A percentile compares a stretch with the other conserved stretches of the same genome.
Conservation (phyloP, 2,888 invertebrate genomes). For the Ceraclea dissimilis region DNA sequence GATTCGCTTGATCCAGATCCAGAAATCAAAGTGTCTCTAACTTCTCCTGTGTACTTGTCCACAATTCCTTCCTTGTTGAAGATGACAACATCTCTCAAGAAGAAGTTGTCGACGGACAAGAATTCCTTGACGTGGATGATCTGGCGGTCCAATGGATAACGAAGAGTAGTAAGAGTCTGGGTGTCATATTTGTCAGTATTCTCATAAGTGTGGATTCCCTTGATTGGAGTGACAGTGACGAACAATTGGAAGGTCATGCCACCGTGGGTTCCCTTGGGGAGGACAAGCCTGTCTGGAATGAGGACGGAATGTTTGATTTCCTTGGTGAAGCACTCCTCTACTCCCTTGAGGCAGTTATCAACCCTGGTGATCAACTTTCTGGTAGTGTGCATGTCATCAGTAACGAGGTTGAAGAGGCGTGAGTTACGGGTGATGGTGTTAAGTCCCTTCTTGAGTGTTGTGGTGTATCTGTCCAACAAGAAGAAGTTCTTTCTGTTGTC, state of each 20-base stretch:
- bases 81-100: slow-evolving; percentile 55
- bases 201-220: slow-evolving; percentile 20
- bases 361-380: slow-evolving; percentile 32
- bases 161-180: slow-evolving; percentile 46
- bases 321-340: slow-evolving; percentile 42
- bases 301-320: slow-evolving; percentile 47
- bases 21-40: background rate
- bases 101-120: slow-evolving; percentile 52
- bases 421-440: slow-evolving; percentile 64
- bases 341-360: slow-evolving; percentile 23
- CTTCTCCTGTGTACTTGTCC: background rate
- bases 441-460: slow-evolving; percentile 53
- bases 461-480: slow-evolving; percentile 38
- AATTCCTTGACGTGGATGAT: slow-evolving; percentile 52
- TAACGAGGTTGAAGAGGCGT: slow-evolving; percentile 55
- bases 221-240: slow-evolving; percentile 50
- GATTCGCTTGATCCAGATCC: background rate
- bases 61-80: slow-evolving; percentile 43
- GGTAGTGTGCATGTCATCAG: slow-evolving; percentile 51
- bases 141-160: slow-evolving; percentile 69
- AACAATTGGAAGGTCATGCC: slow-evolving; percentile 61
- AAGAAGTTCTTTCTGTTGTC: slow-evolving; percentile 23
- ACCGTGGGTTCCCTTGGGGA: slow-evolving; percentile 62
- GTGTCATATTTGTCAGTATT: slow-evolving; percentile 33
- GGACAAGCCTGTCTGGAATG: slow-evolving; percentile 56